These are phyloP conservation scores for Poecilia latipinna DNA, from an alignment of 2,113 vertebrate species.

Conservation along the genomic window DNA sequence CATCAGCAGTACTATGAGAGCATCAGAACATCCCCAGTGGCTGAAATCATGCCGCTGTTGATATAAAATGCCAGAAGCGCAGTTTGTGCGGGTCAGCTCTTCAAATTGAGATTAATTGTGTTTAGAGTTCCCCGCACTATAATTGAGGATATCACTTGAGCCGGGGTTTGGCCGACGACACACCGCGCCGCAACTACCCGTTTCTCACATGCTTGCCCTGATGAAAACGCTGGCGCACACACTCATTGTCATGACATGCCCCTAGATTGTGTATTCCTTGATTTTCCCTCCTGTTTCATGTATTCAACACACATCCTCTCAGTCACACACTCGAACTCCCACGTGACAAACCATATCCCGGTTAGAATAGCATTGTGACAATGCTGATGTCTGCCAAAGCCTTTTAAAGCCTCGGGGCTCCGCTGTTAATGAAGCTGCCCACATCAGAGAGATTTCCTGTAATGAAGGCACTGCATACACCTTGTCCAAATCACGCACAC, in stretches of 20 bases:
- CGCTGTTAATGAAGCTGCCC: conserved; percentile 69
- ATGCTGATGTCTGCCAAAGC: conserved; percentile 63
- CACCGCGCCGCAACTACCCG: neutral
- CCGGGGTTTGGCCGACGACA: conserved; percentile 8
- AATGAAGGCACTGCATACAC: conserved; percentile 57
- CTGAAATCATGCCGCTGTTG: conserved; percentile 22
- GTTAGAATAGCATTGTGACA: conserved; percentile 64
- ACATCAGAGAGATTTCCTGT: conserved; percentile 59
- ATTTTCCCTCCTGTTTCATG: conserved; percentile 21
- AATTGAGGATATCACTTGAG: conserved; percentile 47
- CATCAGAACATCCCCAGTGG: conserved; percentile 24
- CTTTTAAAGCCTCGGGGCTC: conserved; percentile 50
- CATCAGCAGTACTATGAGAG: conserved; percentile 49
- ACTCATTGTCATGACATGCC: neutral
- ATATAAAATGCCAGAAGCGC: conserved; percentile 47
- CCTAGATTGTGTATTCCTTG: conserved; percentile 14
- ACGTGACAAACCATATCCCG: conserved; percentile 33
- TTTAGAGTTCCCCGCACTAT: conserved; percentile 28
- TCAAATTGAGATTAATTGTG: conserved; percentile 66
- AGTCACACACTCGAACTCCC: conserved; percentile 27
- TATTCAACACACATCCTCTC: conserved; percentile 26
- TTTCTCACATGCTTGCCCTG: conserved; percentile 1
- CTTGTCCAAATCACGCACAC: conserved; percentile 39
- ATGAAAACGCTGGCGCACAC: conserved; percentile 1
- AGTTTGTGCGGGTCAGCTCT: conserved; percentile 19